Base-by-base conservation (phyloP, 2,888 invertebrate species). In the Heliconius ismenius region DNA sequence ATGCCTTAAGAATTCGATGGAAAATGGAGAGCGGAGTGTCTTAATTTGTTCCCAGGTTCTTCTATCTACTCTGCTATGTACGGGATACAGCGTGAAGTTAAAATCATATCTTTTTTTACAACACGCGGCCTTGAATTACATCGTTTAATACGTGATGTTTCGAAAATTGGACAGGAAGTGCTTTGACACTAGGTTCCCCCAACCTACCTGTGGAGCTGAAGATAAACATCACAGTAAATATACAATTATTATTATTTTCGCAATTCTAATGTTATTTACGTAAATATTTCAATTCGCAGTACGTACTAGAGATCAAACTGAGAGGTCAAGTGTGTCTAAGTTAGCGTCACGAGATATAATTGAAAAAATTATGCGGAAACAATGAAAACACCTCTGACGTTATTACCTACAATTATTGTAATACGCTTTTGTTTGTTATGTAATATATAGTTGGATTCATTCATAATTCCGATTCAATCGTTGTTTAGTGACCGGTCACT, bases 351-450 rank as follows among this genome's bases (percentile, higher is more conserved):
- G 15, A 43, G 43, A 67, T 4, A 21, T 58, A 54, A 70, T 58
- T 70, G 58, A 70, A 58, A 58, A 58, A 15, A 58, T 58, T 70
- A 70, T 54, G 58, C 58, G 70, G 70, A 70, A 70, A 70, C n/a
- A 70, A 70, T 54, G 62, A 15, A 32, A 28, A 70, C 54, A 15
- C n/a, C 58, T 58, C 36, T 70, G 58, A 54, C 54, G 70, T 36
- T 36, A 49, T 32, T n/a, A 28, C 54, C 26, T 26, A 26, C 26
- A 26, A 26, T 26, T 32, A 18, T 60, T 69, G 60, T 28, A 28
- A 10, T 63, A 18, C 39, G 39, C 39, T 39, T 67, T 39, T 67
- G 67, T 43, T 39, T n/a, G 1, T 28, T 10, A 65, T n/a, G 2
- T 13, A 15, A n/a, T 39, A n/a, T 65, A 63, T 64, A 28, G 9